Conservation (phyloP, 2,113 vertebrate genomes). For the Nycticryphes semicollaris region DNA sequence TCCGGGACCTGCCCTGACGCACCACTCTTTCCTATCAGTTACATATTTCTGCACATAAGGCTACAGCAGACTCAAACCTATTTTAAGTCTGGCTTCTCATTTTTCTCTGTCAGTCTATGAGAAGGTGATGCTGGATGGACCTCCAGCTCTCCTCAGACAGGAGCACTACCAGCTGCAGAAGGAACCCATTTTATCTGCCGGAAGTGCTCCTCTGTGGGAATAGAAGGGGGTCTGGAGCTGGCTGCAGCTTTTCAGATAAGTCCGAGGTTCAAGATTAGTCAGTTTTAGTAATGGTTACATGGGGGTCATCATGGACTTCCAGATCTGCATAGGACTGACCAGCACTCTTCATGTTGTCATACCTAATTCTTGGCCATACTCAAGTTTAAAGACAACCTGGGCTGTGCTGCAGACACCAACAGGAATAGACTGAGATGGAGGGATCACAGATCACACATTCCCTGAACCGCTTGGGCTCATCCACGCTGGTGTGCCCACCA, state of each 20-base stretch:
- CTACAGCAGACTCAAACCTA: not conserved
- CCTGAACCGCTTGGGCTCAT: not conserved
- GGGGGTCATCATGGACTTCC: not conserved
- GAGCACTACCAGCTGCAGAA: not conserved
- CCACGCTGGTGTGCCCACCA: too few species aligned
- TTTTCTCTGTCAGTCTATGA: not conserved
- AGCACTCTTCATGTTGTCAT: not conserved
- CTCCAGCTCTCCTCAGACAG: not conserved
- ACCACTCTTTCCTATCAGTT: not conserved
- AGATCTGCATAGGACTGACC: not conserved
- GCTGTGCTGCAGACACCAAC: not conserved
- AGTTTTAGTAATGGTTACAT: not conserved
- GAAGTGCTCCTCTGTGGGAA: not conserved
- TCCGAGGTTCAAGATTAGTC: not conserved
- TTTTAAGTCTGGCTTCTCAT: not conserved
- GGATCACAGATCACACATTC: rapidly evolving
- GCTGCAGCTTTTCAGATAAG: not conserved
- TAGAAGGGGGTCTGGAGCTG: rapidly evolving
- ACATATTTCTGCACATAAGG: not conserved
- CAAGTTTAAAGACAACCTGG: not conserved
- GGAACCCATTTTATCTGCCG: not conserved
- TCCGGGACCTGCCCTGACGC: not conserved
- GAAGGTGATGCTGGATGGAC: rapidly evolving
- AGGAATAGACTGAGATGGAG: not conserved
- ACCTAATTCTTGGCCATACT: not conserved